These are phyloP conservation scores for Peromyscus nudipes DNA, from an alignment of 2,797 vertebrate genomes.

Conservation along the genomic window DNA sequence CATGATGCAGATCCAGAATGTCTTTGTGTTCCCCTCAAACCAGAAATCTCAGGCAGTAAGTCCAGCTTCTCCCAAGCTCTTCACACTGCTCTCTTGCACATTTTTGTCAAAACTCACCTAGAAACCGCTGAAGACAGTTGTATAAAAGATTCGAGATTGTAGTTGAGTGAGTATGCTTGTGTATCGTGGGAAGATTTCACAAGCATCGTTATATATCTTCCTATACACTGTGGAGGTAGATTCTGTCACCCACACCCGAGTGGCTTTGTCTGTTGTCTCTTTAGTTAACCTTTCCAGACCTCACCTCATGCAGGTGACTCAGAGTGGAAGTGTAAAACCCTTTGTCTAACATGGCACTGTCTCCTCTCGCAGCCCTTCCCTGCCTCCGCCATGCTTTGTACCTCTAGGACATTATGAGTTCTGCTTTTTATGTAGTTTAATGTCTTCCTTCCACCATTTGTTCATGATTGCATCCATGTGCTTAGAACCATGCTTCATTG, in stretches of 20 bases:
- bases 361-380: not conserved
- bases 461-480: not conserved
- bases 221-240: not conserved
- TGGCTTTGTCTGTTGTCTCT: not conserved
- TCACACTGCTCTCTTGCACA: not conserved
- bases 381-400: not conserved
- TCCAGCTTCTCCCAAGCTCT: conserved; percentile 49
- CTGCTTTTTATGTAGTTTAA: not conserved
- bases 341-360: not conserved
- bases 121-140: not conserved
- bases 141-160: not conserved
- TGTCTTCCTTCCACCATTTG: not conserved
- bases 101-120: not conserved
- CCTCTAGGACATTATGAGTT: not conserved
- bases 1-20: conserved; percentile 99
- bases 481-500: not conserved
- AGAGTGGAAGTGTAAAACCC: not conserved
- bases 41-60: conserved; percentile 96
- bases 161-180: not conserved
- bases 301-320: not conserved
- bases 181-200: not conserved
- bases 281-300: not conserved
- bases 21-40: conserved; percentile 94
- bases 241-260: not conserved
- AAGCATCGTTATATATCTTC: not conserved